phyloP scores from a whole-genome alignment of 2,113 vertebrate genomes.

The Poeciliopsis retropinna region DNA sequence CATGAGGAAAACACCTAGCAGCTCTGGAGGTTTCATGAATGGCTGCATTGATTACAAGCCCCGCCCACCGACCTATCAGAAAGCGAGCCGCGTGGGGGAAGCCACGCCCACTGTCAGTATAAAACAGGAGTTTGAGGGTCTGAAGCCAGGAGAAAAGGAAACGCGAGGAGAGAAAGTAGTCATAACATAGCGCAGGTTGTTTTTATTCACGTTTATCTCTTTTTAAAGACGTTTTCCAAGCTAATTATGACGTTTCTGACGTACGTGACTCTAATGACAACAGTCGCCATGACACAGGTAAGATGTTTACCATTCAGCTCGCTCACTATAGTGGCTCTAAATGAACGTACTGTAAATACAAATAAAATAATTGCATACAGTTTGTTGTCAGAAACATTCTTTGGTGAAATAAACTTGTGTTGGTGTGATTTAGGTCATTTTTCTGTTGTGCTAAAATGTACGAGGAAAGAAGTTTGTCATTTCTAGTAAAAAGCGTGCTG shows the following conservation, averaged over 20 bases:
- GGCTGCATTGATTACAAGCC: slow-evolving; percentile 62
- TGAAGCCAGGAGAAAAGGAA: background rate
- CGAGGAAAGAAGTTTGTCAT: background rate
- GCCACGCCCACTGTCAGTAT: too few relatives aligned
- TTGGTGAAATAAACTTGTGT: background rate
- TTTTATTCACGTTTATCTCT: slow-evolving; percentile 4
- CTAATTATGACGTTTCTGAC: slow-evolving; percentile 53
- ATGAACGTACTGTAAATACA: too few relatives aligned
- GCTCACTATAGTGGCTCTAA: too few relatives aligned
- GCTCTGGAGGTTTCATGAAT: slow-evolving; percentile 66
- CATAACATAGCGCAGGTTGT: slow-evolving; percentile 4
- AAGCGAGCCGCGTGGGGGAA: too few relatives aligned
- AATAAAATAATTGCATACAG: too few relatives aligned
- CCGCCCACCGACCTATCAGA: slow-evolving; percentile 45
- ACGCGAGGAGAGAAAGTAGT: background rate
- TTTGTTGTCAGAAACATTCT: background rate
- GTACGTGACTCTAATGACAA: slow-evolving; percentile 61
- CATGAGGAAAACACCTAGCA: slow-evolving; percentile 69
- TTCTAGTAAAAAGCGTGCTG: slow-evolving; percentile 24
- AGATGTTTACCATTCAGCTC: slow-evolving; percentile 4
- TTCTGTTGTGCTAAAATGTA: too few relatives aligned
- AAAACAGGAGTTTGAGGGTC: too few relatives aligned
- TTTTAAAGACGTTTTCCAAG: slow-evolving; percentile 1
- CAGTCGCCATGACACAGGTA: slow-evolving; percentile 69
- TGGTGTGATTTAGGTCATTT: too few relatives aligned